These are phyloP conservation scores for Halisarca cf. caerulea DNA, from an alignment of 37 sponge, comb jelly and placozoan species.

Conservation along the genomic window DNA sequence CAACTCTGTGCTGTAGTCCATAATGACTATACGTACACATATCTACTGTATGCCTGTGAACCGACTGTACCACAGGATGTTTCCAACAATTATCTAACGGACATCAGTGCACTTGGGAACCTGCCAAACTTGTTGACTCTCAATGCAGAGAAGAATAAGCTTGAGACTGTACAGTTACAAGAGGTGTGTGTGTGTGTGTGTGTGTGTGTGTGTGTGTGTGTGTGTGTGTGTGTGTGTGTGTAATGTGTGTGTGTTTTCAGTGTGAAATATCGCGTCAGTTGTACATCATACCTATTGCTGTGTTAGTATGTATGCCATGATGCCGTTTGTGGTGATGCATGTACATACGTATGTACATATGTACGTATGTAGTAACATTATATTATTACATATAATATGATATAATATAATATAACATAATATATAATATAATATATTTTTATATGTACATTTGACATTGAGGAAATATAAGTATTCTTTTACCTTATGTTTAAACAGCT, in stretches of 20 bases:
- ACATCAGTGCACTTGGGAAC: conserved; percentile 66
- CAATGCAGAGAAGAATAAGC: conserved; percentile 86
- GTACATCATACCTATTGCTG: too few species aligned
- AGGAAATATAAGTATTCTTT: neutral
- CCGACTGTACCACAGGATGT: conserved; percentile 73
- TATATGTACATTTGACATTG: neutral
- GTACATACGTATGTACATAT: neutral
- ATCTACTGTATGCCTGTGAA: too few species aligned
- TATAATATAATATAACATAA: neutral
- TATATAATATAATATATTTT: neutral
- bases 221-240: neutral
- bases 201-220: conserved; percentile 15
- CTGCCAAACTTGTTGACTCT: conserved; percentile 81
- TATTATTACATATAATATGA: too few species aligned
- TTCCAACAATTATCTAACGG: conserved; percentile 76
- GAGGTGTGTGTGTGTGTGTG: conserved; percentile 47
- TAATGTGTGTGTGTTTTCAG: conserved; percentile 7
- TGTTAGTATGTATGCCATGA: neutral
- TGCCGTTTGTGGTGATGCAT: too few species aligned
- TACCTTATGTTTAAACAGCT: conserved; percentile 34
- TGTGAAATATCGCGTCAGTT: too few species aligned
- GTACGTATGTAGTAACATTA: neutral
- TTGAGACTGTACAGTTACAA: conserved; percentile 58
- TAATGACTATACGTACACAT: too few species aligned
- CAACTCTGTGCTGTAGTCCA: too few species aligned